Evolutionary conservation across 1,140 invertebrate species (phyloP).

Genomic region (Apolygus lucorum): DNA sequence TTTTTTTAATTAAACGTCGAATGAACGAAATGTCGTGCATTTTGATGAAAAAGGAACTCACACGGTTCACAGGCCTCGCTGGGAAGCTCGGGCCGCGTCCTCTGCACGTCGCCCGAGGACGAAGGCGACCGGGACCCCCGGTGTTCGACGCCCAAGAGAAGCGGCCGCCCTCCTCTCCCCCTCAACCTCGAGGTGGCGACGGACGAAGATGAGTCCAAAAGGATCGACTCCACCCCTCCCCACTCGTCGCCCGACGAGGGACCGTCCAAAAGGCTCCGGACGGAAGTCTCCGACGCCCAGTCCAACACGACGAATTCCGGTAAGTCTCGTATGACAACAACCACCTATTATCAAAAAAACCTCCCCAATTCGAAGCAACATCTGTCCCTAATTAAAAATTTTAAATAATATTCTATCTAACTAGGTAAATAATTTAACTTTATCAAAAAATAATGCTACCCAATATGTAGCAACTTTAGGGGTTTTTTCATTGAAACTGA

Average conservation of each 20-base stretch:
- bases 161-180: constrained; percentile 45
- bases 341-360: too few species aligned
- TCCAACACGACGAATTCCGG: constrained; percentile 81
- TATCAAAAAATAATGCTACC: too few species aligned
- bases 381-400: too few species aligned
- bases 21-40: too few species aligned
- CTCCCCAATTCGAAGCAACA: too few species aligned
- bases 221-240: constrained; percentile 47
- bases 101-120: constrained; percentile 44
- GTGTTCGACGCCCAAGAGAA: constrained; percentile 39
- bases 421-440: too few species aligned
- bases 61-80: background rate
- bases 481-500: too few species aligned
- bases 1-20: too few species aligned
- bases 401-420: too few species aligned
- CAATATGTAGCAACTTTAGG: too few species aligned
- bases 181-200: constrained; percentile 42
- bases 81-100: constrained; percentile 19
- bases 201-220: constrained; percentile 55
- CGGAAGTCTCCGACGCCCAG: constrained; percentile 70
- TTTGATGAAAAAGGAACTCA: too few species aligned
- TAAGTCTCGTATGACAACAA: too few species aligned
- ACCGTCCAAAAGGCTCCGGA: constrained; percentile 55
- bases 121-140: constrained; percentile 40
- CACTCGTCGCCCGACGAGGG: constrained; percentile 46